Conservation (phyloP, 2,113 vertebrate genomes). For the Acrocephalus arundinaceus region DNA sequence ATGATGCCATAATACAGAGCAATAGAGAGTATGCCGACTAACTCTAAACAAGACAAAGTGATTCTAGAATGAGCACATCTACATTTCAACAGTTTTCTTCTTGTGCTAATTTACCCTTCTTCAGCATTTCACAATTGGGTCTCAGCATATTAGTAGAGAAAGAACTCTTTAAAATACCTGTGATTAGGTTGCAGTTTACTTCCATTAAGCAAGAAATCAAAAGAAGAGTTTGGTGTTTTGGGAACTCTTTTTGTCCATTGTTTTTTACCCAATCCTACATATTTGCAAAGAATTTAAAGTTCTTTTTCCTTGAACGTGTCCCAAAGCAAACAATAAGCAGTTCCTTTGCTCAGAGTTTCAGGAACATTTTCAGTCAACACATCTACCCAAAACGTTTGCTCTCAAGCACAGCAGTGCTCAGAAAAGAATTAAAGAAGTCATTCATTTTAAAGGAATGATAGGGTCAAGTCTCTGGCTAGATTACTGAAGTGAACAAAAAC, state of each 20-base stretch:
- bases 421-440: slow-evolving; percentile 36
- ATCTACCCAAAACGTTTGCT: neutral
- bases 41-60: neutral
- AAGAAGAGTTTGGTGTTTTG: neutral
- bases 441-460: slow-evolving; percentile 23
- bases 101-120: neutral
- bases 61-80: neutral
- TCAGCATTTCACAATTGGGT: neutral
- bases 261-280: neutral
- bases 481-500: slow-evolving; percentile 45
- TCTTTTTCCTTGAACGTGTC: neutral
- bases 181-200: neutral
- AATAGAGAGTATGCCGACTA: neutral
- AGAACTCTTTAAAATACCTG: neutral
- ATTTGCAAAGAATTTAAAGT: neutral
- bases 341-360: neutral
- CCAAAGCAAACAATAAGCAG: neutral
- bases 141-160: neutral
- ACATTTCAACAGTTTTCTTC: neutral
- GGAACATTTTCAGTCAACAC: slow-evolving; percentile 5
- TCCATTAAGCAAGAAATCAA: neutral
- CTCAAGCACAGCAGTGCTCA: neutral
- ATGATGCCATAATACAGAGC: neutral
- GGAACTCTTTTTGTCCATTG: neutral
- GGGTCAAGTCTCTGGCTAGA: slow-evolving; percentile 29